Conservation (phyloP, 2,113 vertebrate species). For the Motacilla alba region DNA sequence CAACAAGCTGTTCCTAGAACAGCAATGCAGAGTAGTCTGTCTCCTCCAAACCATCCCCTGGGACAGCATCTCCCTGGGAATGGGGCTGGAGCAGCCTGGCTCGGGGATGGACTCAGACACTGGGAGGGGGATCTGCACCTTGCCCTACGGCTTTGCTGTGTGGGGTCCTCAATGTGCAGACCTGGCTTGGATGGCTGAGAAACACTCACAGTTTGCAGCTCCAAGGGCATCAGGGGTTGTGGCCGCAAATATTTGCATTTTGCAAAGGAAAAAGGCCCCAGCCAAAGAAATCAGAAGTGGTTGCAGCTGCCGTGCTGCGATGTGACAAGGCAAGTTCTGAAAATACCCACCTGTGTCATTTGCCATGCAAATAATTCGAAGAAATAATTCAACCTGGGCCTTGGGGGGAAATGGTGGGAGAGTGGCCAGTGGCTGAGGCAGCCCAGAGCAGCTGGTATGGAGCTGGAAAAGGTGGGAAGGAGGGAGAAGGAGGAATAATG, state of each 20-base stretch:
- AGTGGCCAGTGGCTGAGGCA: not conserved
- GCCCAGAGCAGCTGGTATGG: not conserved
- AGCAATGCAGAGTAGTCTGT: not conserved
- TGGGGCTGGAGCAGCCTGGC: not conserved
- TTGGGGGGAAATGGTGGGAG: not conserved
- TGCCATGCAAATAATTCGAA: not conserved
- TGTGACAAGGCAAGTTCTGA: not conserved
- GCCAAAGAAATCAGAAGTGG: not conserved
- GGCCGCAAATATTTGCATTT: not conserved
- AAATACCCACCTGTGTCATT: not conserved
- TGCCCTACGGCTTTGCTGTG: not conserved
- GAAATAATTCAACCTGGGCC: not conserved
- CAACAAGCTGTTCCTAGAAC: not conserved
- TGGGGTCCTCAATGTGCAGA: accelerated
- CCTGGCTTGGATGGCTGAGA: accelerated
- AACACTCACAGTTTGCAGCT: not conserved
- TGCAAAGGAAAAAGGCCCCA: not conserved
- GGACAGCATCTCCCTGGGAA: not conserved
- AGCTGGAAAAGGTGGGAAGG: not conserved
- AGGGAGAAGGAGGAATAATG: not conserved
- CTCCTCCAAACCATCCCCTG: not conserved
- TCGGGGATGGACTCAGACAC: not conserved
- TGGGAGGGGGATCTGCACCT: not conserved
- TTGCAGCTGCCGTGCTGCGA: not conserved
- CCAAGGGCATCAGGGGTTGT: not conserved